phyloP scores from a whole-genome alignment of 2,113 vertebrate species.

The Pontoporia blainvillei region DNA sequence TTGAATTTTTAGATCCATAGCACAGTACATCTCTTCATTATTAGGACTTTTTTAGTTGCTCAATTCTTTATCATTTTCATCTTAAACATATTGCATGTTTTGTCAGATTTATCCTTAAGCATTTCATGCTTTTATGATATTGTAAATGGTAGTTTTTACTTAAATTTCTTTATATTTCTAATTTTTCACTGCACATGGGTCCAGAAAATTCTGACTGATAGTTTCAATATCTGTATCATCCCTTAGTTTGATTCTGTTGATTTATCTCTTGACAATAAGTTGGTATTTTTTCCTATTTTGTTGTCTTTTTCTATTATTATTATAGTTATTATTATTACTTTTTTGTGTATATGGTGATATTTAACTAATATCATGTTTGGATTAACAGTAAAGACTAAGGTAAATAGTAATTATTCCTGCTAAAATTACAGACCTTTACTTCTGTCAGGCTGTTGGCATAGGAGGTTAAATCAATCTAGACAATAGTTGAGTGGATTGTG shows the following conservation, averaged over 20 bases:
- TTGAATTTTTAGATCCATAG: not conserved
- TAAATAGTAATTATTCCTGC: not conserved
- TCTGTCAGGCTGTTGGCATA: not conserved
- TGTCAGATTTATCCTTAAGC: not conserved
- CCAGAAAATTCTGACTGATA: not conserved
- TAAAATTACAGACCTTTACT: not conserved
- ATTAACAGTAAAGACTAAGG: not conserved
- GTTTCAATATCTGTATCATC: not conserved
- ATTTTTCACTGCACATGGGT: not conserved
- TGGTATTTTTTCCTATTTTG: not conserved
- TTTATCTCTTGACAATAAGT: not conserved
- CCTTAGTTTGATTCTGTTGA: not conserved
- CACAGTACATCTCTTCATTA: not conserved
- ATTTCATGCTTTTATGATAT: not conserved
- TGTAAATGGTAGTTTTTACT: not conserved
- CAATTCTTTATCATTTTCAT: not conserved
- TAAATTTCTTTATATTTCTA: not conserved
- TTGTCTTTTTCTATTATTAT: not conserved
- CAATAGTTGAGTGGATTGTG: not conserved
- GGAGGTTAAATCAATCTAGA: not conserved
- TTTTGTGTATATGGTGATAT: not conserved
- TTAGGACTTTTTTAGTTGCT: not conserved
- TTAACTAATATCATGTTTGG: not conserved
- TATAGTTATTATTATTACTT: not conserved
- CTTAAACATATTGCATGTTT: not conserved